Percentiles rank a stretch among this genome's conserved stretches.
These are phyloP conservation scores for Oligia strigilis DNA, from an alignment of 2,888 invertebrate genomes.

Conservation along the genomic window DNA sequence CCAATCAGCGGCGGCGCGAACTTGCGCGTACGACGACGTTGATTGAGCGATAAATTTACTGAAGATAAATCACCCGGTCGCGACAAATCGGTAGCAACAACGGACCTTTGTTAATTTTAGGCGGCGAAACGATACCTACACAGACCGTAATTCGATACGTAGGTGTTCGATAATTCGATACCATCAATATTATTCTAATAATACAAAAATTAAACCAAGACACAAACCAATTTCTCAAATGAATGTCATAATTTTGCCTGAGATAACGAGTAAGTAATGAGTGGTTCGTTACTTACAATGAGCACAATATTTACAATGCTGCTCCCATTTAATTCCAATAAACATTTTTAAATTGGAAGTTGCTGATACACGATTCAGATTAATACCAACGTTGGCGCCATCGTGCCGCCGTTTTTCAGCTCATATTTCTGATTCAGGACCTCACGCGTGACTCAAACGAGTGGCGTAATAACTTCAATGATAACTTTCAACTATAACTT, in stretches of 20 bases:
- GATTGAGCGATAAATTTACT: slow-evolving; percentile 89
- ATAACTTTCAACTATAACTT: slow-evolving; percentile 63
- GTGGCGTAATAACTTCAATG: slow-evolving; percentile 63
- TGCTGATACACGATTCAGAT: slow-evolving; percentile 80
- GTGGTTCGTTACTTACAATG: slow-evolving; percentile 58
- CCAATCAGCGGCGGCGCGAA: slow-evolving; percentile 87
- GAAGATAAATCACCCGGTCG: slow-evolving; percentile 87
- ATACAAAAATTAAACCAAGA: slow-evolving; percentile 43
- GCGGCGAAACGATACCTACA: slow-evolving; percentile 64
- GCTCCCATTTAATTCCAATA: slow-evolving; percentile 73
- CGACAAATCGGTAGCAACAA: slow-evolving; percentile 88
- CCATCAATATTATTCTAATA: slow-evolving; percentile 57
- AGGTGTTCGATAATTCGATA: slow-evolving; percentile 56
- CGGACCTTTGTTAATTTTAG: slow-evolving; percentile 74
- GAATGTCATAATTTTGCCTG: slow-evolving; percentile 57
- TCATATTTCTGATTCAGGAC: slow-evolving; percentile 84
- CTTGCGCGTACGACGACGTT: slow-evolving; percentile 83
- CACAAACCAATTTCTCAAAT: slow-evolving; percentile 37
- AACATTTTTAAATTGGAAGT: slow-evolving; percentile 77
- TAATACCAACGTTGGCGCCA: slow-evolving; percentile 82
- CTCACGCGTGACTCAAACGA: slow-evolving; percentile 74
- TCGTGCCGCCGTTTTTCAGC: slow-evolving; percentile 80
- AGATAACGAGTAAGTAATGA: slow-evolving; percentile 49
- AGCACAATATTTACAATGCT: slow-evolving; percentile 68
- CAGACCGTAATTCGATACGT: slow-evolving; percentile 65